Percentiles rank a stretch among this genome's conserved stretches.
Conservation (phyloP, 2,888 invertebrate genomes). For the Diogma glabrata region DNA sequence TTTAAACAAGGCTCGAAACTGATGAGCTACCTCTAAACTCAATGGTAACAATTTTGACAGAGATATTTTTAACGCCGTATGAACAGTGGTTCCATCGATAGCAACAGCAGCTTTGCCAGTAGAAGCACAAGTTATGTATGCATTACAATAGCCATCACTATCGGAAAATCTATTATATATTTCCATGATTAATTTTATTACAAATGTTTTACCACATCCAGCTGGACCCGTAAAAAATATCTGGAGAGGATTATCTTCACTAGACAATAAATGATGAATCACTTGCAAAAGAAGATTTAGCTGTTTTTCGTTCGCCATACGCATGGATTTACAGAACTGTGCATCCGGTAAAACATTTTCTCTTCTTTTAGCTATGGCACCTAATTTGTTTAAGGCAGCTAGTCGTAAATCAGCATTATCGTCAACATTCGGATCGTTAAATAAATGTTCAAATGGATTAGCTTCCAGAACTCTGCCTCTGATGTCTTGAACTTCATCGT, state of each 20-base stretch:
- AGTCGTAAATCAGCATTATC: constrained; percentile 20
- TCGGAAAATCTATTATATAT: constrained; percentile 31
- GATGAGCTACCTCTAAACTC: constrained; percentile 15
- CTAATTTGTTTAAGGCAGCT: constrained; percentile 21
- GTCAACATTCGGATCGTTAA: constrained; percentile 19
- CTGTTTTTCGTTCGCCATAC: not conserved
- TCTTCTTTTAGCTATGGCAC: constrained; percentile 13
- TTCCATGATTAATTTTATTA: too few relatives aligned
- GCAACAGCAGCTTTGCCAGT: constrained; percentile 19
- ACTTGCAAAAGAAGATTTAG: constrained; percentile 17
- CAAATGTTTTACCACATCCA: too few relatives aligned
- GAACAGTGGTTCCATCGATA: constrained; percentile 24
- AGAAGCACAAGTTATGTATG: constrained; percentile 17
- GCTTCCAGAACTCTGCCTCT: constrained; percentile 13
- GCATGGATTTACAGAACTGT: constrained; percentile 1
- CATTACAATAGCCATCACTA: constrained; percentile 27
- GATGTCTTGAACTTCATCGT: not conserved
- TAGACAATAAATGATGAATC: too few relatives aligned
- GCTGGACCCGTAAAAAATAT: too few relatives aligned
- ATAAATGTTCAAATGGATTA: constrained; percentile 20
- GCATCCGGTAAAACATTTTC: not conserved
- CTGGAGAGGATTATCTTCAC: not conserved
- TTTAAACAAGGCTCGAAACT: constrained; percentile 20
- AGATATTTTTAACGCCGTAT: constrained; percentile 23
- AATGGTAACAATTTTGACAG: constrained; percentile 20